A percentile compares a stretch with the other conserved stretches of the same genome.
phyloP scores from a whole-genome alignment of 2,888 invertebrate genomes.

The Enchytraeus crypticus region DNA sequence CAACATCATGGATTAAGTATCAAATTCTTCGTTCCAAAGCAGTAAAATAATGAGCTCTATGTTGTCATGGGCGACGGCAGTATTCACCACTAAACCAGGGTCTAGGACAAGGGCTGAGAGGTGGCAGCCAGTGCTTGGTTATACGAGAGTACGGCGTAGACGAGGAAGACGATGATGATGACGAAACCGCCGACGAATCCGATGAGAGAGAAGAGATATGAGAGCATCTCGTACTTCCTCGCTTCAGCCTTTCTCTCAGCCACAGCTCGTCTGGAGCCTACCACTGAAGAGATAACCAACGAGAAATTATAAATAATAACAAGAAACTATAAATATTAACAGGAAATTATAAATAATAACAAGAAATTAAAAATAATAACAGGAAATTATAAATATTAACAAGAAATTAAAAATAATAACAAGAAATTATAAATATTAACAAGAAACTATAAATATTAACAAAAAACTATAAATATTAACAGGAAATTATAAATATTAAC shows the following conservation, averaged over 20 bases:
- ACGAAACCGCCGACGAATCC: slow-evolving; percentile 1
- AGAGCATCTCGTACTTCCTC: not conserved
- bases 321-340: no score
- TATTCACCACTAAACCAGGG: no score
- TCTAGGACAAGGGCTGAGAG: no score
- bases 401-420: not conserved
- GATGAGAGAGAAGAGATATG: not conserved
- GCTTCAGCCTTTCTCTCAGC: not conserved
- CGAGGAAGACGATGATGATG: not conserved
- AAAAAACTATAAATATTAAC: no score
- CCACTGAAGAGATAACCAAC: not conserved
- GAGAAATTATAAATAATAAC: not conserved
- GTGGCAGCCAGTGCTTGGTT: no score
- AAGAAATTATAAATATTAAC: not conserved
- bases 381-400: not conserved
- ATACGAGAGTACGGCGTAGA: no score
- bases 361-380: not conserved
- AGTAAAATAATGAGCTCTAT: no score
- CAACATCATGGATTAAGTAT: no score
- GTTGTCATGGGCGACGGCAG: no score
- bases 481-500: no score
- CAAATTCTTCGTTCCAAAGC: no score
- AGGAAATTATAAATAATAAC: not conserved
- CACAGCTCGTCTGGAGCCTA: not conserved
- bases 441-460: not conserved